A percentile compares a stretch with the other conserved stretches of the same genome.
Evolutionary conservation across 2,113 vertebrate species (phyloP).

Genomic region (Lipotes vexillifer): DNA sequence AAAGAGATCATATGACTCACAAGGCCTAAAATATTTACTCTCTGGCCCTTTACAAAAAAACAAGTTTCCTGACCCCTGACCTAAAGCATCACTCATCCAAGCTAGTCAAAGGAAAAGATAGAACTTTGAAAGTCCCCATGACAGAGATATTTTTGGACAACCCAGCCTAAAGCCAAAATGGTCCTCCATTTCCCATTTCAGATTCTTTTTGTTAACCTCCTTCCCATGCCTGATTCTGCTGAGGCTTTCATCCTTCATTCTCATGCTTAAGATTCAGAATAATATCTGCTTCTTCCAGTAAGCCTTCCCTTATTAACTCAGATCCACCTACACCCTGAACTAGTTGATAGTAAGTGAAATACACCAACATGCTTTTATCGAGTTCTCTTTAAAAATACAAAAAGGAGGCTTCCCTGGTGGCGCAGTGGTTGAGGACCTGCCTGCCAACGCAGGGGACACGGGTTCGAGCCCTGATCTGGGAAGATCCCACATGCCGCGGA

Average conservation of each 20-base stretch:
- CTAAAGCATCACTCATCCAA: background rate
- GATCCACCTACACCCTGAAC: background rate
- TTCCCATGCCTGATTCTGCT: background rate
- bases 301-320: conserved; percentile 48
- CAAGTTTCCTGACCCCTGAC: background rate
- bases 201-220: conserved; percentile 27
- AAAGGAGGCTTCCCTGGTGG: too few species aligned
- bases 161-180: background rate
- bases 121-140: background rate
- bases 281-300: conserved; percentile 29
- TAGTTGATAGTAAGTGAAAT: background rate
- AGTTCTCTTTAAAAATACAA: background rate
- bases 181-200: background rate
- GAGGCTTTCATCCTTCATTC: background rate
- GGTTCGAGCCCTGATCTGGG: too few species aligned
- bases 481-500: too few species aligned
- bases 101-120: background rate
- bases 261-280: background rate
- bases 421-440: too few species aligned
- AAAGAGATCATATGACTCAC: background rate
- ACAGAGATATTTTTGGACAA: background rate
- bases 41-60: background rate
- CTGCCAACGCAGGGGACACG: too few species aligned
- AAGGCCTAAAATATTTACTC: background rate
- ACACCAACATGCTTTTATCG: background rate